Evolutionary conservation across 2,797 vertebrate species (phyloP), one percentile per base, ranked within the genome.

Genomic region (Pseudopleuronectes americanus): DNA sequence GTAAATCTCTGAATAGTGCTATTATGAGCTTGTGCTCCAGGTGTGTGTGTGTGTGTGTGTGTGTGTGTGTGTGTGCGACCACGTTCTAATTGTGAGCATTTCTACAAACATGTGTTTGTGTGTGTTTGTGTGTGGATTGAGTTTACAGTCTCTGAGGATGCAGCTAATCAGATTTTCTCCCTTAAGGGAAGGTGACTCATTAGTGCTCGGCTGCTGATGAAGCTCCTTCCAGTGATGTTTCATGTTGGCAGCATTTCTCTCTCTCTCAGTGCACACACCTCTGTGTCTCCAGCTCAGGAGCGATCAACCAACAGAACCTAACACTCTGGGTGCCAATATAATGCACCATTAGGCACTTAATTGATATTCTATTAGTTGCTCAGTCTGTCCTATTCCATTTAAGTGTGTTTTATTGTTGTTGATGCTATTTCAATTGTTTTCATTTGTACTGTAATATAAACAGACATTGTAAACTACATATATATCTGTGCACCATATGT

Each of bases 171-270:
- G 64, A 86, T 85, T 81, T 74, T 68, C 67, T 76, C 36, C 76
- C 81, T 77, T 52, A 73, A 83, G 74, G 76, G 56, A 76, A 68
- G 73, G 86, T 87, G 83, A 91, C 76, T 91, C 84, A 88, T 88
- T 87, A 82, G 73, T 52, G 48, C 60, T 80, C 64, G 23, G 17
- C 74, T 53, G 67, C 49, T 84, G 71, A 57, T 74, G 71, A 85
- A 58, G 73, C 80, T 86, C 56, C 60, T 78, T 81, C 66, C 72
- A 84, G 74, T 84, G 58, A 81, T 74, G 79, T 74, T 64, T 82
- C 56, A 71, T 64, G 61, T 72, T 52, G 60, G 59, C 19, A 54
- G 57, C 28, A 13, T 80, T 71, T 80, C 61, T 57, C 56, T 56
- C 56, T 56, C 19, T 47, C 57, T 65, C 36, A 52, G 57, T 49